Evolutionary conservation across 2,797 vertebrate species (phyloP), one percentile per base, ranked within the genome.

Genomic region (Iguana delicatissima): DNA sequence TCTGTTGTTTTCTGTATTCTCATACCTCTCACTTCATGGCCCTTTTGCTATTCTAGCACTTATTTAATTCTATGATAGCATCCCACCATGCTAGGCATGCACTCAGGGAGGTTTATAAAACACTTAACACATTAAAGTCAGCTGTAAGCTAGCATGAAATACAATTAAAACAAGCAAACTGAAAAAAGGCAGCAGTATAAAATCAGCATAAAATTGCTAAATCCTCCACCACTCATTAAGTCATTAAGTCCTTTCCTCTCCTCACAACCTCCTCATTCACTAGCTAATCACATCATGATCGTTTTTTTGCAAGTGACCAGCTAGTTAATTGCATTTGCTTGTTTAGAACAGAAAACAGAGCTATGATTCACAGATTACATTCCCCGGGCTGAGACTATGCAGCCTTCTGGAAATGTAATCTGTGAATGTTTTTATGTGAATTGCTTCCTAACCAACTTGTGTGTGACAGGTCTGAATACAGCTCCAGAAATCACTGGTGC

Each of bases 201-300:
- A 83, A 64, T 26, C 10, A 62, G 57, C 81, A 62, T 83, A 83
- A 83, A 83, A 64, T 42, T 35, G n/a, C 57, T 6, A 16, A 26
- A 42, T 55, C 12, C 13, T 80, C 32, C n/a, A 55, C 52, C 16
- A 46, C 20, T 46, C 38, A 77, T 42, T 42, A 52, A 83, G 81
- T 42, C 80, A 35, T 57, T 35, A 57, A 57, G 55, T n/a, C 52
- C 32, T 83, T 62, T 83, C 57, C 16, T 83, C n/a, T 62, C 81
- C 81, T 4, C 81, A 82, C 52, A 82, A 59, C 35, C 80, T 82
- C 80, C 55, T 57, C 32, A 59, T 59, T 82, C 81, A 83, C 57
- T 82, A 67, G 32, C 55, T 82, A 83, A 83, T 62, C 55, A 59
- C 73, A 76, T 76, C 57, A 62, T 24, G 57, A 69, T 69, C 26